A percentile compares a stretch with the other conserved stretches of the same genome.
These are phyloP conservation scores for Mesochorus sp. DNA, from an alignment of 2,888 invertebrate species.

Conservation along the genomic window DNA sequence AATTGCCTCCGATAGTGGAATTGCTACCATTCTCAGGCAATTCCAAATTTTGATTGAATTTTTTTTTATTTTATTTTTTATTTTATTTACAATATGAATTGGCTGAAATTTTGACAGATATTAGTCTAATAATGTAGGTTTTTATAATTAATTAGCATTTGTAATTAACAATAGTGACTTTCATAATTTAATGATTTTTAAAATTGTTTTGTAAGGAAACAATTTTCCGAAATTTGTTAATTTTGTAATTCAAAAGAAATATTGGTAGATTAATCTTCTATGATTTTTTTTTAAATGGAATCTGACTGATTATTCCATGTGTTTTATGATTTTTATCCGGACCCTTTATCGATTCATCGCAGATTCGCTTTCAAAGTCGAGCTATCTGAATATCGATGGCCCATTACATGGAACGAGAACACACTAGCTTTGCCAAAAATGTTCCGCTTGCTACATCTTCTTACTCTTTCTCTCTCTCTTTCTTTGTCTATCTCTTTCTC, in stretches of 20 bases:
- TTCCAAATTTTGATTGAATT: not conserved
- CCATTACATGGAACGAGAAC: slow-evolving; percentile 43
- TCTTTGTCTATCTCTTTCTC: slow-evolving; percentile 8
- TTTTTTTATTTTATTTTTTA: not conserved
- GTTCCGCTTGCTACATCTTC: slow-evolving; percentile 33
- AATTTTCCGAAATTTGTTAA: too few relatives aligned
- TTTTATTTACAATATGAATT: not conserved
- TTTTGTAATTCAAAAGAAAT: too few relatives aligned
- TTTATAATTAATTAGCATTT: too few relatives aligned
- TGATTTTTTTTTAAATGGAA: too few relatives aligned
- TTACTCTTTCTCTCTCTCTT: slow-evolving; percentile 22
- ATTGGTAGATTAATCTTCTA: too few relatives aligned
- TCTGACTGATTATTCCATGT: too few relatives aligned
- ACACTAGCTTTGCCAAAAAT: too few relatives aligned
- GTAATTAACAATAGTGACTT: too few relatives aligned
- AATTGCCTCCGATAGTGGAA: slow-evolving; percentile 3
- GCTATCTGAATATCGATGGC: slow-evolving; percentile 48
- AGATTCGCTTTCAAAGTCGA: slow-evolving; percentile 14
- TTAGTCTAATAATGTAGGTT: too few relatives aligned
- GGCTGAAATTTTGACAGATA: too few relatives aligned
- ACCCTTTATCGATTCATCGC: not conserved
- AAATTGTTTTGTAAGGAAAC: too few relatives aligned
- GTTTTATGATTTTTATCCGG: slow-evolving; percentile 4
- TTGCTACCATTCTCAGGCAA: not conserved
- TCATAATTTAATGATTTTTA: too few relatives aligned